Base-by-base conservation (phyloP, 2,113 vertebrate genomes). In the Neodontobutis hainanensis region DNA sequence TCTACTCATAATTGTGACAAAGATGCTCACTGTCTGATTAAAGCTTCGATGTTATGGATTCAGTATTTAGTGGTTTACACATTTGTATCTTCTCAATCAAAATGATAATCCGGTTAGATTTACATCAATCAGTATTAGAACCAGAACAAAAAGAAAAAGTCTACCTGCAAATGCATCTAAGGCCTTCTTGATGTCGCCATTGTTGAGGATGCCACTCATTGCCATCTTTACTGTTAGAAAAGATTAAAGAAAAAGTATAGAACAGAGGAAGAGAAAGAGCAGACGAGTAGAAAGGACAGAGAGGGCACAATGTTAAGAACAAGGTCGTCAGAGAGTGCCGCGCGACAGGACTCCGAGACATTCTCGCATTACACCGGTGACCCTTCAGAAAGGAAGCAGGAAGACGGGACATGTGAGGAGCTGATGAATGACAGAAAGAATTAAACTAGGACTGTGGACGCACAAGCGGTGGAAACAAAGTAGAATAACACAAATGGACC, bases 111-210 rank as follows among this genome's bases (percentile, higher is more conserved):
- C 3, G 3, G 19, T 27, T 27, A 27, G 19, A n/a, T n/a, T n/a
- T n/a, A n/a, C n/a, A n/a, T 27, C 19, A 27, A 3, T 3, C 19
- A 27, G 19, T 27, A 27, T 27, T 27, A 27, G 19, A 27, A 27
- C 19, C 19, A 27, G 19, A 27, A 27, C 1, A 3, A 27, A 27
- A 27, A 27, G 3, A 1, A 15, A 6, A 4, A 15, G 5, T 8
- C 38, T 71, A 94, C 92, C 93, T 95, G 93, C 85, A 66, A 92
- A 94, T 63, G 86, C 87, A 57, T 93, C 90, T 14, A 95, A 81
- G 47, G 91, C 93, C 83, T 92, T 93, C 84, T 93, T 89, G 78
- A 94, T 94, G 87, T 95, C 92, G 66, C 93, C 92, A 74, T 88
- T 76, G 68, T 85, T 93, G 83, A 95, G 90, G 80, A 94, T 92